Conservation (phyloP, 2,888 invertebrate genomes). For the Stenchaetothrips biformis region DNA sequence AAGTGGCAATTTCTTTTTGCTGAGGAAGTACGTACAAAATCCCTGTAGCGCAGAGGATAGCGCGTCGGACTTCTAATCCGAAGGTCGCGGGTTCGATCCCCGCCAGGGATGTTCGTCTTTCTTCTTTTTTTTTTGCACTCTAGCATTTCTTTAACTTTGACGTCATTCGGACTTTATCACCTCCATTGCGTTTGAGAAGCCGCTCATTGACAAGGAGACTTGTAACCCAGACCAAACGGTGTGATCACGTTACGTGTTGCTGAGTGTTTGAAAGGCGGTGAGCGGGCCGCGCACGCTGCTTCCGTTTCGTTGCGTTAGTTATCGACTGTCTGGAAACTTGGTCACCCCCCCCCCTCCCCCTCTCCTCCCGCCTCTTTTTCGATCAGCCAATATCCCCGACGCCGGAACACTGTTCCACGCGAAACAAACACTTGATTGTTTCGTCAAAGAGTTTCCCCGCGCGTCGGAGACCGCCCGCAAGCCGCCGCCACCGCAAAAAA, state of each 20-base stretch:
- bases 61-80: no score
- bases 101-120: no score
- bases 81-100: no score
- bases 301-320: background rate
- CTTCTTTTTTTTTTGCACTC: background rate
- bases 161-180: background rate
- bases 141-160: background rate
- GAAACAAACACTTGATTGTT: background rate
- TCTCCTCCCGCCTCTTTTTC: background rate
- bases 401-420: background rate
- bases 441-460: background rate
- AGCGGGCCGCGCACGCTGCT: background rate
- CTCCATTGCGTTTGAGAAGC: background rate
- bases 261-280: background rate
- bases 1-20: no score
- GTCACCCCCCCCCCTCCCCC: background rate
- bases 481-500: background rate
- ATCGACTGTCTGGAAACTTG: conserved; percentile 15
- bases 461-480: background rate
- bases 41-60: no score
- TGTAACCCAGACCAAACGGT: background rate
- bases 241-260: background rate
- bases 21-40: no score
- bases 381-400: background rate
- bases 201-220: background rate